Conservation (phyloP, 2,888 invertebrate species). For the Rhaphigaster nebulosa region DNA sequence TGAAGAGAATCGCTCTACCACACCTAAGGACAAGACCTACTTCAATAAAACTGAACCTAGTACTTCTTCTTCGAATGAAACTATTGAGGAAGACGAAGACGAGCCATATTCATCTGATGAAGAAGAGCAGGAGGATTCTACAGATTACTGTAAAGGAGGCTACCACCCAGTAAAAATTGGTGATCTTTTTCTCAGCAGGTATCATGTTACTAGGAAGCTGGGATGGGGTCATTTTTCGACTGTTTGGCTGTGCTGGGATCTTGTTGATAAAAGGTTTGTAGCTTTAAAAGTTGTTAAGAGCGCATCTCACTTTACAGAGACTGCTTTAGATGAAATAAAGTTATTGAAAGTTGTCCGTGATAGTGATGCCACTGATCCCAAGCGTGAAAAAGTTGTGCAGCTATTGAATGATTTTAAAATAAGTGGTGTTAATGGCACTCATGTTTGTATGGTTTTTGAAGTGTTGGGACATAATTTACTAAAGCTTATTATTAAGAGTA, state of each 20-base stretch:
- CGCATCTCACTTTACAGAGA: constrained; percentile 98
- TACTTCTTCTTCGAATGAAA: constrained; percentile 80
- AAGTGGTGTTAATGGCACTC: constrained; percentile 96
- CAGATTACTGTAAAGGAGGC: constrained; percentile 97
- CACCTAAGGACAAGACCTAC: constrained; percentile 64
- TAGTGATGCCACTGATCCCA: constrained; percentile 91
- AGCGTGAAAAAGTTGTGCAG: constrained; percentile 96
- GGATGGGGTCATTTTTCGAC: constrained; percentile 99
- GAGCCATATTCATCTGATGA: constrained; percentile 86
- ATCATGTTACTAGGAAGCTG: constrained; percentile 96
- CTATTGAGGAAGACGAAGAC: constrained; percentile 81
- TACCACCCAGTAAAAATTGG: constrained; percentile 99
- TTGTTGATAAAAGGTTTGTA: constrained; percentile 90
- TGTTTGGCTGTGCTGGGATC: constrained; percentile 99
- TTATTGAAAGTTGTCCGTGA: constrained; percentile 95
- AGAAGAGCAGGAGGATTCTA: constrained; percentile 97
- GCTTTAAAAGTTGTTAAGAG: constrained; percentile 99
- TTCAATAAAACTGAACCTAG: constrained; percentile 65
- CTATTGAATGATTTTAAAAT: constrained; percentile 98
- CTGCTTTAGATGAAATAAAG: constrained; percentile 98
- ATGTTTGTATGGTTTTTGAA: constrained; percentile 99
- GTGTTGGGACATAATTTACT: constrained; percentile 98
- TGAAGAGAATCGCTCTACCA: constrained; percentile 65
- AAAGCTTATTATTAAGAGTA: constrained; percentile 97
- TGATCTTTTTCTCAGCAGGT: constrained; percentile 89